Conservation (phyloP, 2,797 vertebrate species). For the Sebastes nivosus region DNA sequence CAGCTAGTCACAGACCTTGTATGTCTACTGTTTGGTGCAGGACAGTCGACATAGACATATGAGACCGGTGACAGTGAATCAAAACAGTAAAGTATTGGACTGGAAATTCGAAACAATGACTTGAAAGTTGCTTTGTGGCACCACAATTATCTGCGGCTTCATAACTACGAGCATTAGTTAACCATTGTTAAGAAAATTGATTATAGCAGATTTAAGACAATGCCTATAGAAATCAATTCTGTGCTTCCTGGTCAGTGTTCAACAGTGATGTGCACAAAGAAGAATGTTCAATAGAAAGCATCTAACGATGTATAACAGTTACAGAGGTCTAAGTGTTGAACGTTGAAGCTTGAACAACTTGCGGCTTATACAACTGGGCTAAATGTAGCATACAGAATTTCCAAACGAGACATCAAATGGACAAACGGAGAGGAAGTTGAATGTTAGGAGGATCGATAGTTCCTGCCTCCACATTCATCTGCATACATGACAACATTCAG, state of each 20-base stretch:
- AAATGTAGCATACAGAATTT: slow-evolving; percentile 38
- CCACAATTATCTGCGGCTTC: neutral
- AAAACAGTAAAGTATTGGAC: neutral
- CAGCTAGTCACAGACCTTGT: neutral
- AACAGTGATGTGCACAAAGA: neutral
- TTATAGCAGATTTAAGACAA: neutral
- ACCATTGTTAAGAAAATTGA: neutral
- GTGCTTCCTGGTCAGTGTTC: neutral
- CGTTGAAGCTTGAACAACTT: neutral
- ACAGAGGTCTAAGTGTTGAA: neutral
- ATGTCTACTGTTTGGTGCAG: neutral
- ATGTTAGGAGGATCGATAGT: slow-evolving; percentile 35
- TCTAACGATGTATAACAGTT: neutral
- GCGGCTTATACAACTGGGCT: slow-evolving; percentile 38
- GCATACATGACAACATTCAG: slow-evolving; percentile 56
- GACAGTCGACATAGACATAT: neutral
- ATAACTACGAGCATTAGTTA: neutral
- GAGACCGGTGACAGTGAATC: neutral
- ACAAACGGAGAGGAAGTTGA: slow-evolving; percentile 28
- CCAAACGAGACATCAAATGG: slow-evolving; percentile 36
- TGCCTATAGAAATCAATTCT: neutral
- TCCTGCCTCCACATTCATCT: slow-evolving; percentile 56
- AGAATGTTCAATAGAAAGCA: neutral
- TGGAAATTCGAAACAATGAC: neutral
- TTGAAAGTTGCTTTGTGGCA: neutral